Evolutionary conservation across 2,888 invertebrate species (phyloP), one percentile per base, ranked within the genome.

Genomic region (Microctonus brassicae): DNA sequence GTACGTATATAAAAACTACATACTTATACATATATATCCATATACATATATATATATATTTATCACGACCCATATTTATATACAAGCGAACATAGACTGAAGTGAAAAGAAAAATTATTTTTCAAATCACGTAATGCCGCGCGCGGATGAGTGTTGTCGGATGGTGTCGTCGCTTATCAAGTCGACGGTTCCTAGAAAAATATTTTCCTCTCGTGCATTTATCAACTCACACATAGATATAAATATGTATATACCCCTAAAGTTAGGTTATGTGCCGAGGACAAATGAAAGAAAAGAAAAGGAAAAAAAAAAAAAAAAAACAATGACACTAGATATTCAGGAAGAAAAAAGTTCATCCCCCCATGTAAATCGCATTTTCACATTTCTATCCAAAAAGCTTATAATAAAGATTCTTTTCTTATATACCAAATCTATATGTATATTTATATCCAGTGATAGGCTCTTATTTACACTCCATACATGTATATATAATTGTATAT

Each of bases 41-140:
- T 33, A 24, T 42, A 47, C 34, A 53, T 62, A 47, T 22, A 53
- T 53, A 36, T 33, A 60, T 26, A 33, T 42, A n/a, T 34, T 57
- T 17, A 29, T 17, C n/a, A n/a, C n/a, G n/a, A 33, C 58, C 58
- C 26, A 20, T 20, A 42, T 26, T 5, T 7, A 29, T 29, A 29
- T 29, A 7, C 7, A 29, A 5, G 3, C 29, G 7, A 1, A 20
- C 20, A 53, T 53, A 53, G 17, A 58, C 33, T 33, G 33, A 29
- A 58, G 33, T 17, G 13, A 17, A 6, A 17, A 33, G 33, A 58
- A 58, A 58, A 29, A 58, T 77, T 77, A 77, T 75, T 76, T 76
- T 73, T 67, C 77, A 64, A 75, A 77, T 77, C 77, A 77, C 77
- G 77, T 77, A 72, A 67, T 24, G 72, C 60, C 17, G 7, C 47